Conservation (phyloP, 2,888 invertebrate species). For the Cyclophora punctaria region DNA sequence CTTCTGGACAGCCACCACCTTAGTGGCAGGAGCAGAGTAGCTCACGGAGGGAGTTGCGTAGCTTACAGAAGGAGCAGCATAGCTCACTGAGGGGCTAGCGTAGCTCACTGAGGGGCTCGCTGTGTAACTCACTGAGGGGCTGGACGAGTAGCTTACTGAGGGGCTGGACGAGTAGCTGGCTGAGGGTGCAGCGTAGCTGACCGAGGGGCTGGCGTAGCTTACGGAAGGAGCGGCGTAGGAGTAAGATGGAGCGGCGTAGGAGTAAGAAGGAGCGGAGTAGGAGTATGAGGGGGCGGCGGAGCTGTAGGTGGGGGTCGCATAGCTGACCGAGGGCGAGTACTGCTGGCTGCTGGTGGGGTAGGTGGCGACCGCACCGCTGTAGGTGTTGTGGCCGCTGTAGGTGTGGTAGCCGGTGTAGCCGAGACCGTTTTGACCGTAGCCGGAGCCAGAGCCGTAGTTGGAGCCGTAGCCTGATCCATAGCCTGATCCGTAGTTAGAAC, state of each 20-base stretch:
- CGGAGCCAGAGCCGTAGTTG: constrained; percentile 4
- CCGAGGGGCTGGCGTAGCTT: constrained; percentile 6
- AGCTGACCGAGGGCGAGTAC: constrained; percentile 4
- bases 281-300: not conserved
- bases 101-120: not conserved
- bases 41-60: constrained; percentile 10
- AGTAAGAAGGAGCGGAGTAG: constrained; percentile 8
- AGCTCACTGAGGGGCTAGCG: constrained; percentile 6
- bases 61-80: not conserved
- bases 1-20: constrained; percentile 27
- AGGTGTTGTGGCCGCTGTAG: constrained; percentile 6
- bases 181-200: constrained; percentile 3
- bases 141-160: constrained; percentile 1
- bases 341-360: constrained; percentile 1
- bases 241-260: constrained; percentile 5
- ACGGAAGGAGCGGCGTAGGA: constrained; percentile 5
- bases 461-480: constrained; percentile 1
- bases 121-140: not conserved
- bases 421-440: constrained; percentile 4
- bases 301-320: constrained; percentile 3
- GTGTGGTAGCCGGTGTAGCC: constrained; percentile 6
- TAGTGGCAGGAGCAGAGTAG: constrained; percentile 3
- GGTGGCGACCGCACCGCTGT: constrained; percentile 5
- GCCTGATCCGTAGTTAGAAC: constrained; percentile 1
- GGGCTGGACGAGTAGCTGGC: constrained; percentile 1